Percentiles rank a stretch among this genome's conserved stretches.
Conservation (phyloP, 1,140 invertebrate genomes). For the Musca vetustissima region DNA sequence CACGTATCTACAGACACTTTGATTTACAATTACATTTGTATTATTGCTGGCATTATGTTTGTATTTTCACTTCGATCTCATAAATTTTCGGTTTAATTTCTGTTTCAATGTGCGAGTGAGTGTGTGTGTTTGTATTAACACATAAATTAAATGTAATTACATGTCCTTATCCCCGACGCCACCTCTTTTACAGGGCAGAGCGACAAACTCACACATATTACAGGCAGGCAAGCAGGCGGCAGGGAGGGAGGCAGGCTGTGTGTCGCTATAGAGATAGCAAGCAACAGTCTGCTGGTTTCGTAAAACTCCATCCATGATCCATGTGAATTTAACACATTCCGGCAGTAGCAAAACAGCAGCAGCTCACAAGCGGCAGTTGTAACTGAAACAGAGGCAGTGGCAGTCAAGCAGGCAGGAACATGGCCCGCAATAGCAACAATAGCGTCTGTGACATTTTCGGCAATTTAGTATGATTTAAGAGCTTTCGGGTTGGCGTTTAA, state of each 20-base stretch:
- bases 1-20: too few relatives aligned
- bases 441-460: conserved; percentile 15
- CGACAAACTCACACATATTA: background rate
- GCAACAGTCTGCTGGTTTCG: too few relatives aligned
- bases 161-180: conserved; percentile 1
- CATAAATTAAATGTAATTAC: conserved; percentile 25
- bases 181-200: background rate
- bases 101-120: background rate
- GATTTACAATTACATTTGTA: too few relatives aligned
- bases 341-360: background rate
- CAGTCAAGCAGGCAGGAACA: background rate
- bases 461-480: conserved; percentile 21
- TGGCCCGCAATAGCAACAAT: conserved; percentile 6
- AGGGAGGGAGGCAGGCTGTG: too few relatives aligned
- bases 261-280: too few relatives aligned
- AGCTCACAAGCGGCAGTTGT: background rate
- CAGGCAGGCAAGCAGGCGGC: too few relatives aligned
- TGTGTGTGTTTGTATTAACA: conserved; percentile 13
- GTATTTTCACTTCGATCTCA: conserved; percentile 11
- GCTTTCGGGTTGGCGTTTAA: conserved; percentile 9
- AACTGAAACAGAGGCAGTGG: background rate
- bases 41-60: too few relatives aligned
- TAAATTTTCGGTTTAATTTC: conserved; percentile 21
- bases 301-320: conserved; percentile 14
- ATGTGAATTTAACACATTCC: conserved; percentile 13